These are phyloP conservation scores for Lates japonicus DNA, from an alignment of 2,797 vertebrate species.

Conservation along the genomic window DNA sequence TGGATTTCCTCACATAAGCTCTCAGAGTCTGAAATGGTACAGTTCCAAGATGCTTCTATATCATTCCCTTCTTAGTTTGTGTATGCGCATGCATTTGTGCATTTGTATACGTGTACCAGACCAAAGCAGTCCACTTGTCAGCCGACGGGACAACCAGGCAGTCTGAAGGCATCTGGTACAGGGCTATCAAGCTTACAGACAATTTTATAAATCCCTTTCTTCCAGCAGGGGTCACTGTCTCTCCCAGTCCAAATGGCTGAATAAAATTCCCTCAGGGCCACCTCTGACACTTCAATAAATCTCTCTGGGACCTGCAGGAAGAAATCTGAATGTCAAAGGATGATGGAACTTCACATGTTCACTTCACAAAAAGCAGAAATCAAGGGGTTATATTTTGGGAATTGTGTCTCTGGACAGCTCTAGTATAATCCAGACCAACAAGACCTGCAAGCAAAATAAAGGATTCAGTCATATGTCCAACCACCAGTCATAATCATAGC, in stretches of 20 bases:
- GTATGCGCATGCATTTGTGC: constrained; percentile 47
- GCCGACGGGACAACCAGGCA: constrained; percentile 87
- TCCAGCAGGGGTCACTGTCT: constrained; percentile 90
- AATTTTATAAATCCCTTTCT: constrained; percentile 90
- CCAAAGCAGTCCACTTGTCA: constrained; percentile 43
- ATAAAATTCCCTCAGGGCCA: constrained; percentile 89
- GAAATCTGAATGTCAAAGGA: not conserved
- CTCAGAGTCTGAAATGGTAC: constrained; percentile 2
- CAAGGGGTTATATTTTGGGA: too few species aligned
- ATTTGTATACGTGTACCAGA: constrained; percentile 23
- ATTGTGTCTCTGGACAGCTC: too few species aligned
- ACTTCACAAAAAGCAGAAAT: not conserved
- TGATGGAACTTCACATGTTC: not conserved
- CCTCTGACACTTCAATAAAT: constrained; percentile 88
- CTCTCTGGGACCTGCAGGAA: constrained; percentile 84
- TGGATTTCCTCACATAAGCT: not conserved
- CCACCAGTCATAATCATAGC: not conserved
- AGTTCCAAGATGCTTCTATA: constrained; percentile 9
- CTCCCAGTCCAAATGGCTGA: constrained; percentile 86
- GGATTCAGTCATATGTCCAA: not conserved
- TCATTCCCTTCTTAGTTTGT: constrained; percentile 16
- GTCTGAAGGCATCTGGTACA: constrained; percentile 87
- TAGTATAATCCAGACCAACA: not conserved
- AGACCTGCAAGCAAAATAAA: not conserved
- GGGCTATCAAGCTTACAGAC: constrained; percentile 89